Percentiles rank a stretch among this genome's conserved stretches.
Conservation (phyloP, 2,113 vertebrate genomes). For the Miniopterus natalensis region DNA sequence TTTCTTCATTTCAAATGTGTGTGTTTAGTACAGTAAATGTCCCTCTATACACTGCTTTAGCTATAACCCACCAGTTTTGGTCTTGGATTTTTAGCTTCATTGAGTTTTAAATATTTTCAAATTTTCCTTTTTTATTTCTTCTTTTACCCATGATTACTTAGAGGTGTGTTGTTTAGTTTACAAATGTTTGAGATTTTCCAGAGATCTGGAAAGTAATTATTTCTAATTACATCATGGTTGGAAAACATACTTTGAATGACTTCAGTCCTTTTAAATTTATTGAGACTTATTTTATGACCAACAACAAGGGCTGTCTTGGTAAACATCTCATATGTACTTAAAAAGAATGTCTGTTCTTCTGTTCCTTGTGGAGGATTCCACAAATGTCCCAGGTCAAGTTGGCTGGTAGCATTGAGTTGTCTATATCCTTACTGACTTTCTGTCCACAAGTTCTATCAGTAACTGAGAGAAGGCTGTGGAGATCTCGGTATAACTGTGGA, state of each 20-base stretch:
- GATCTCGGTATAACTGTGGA: background rate
- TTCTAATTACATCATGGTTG: background rate
- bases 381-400: background rate
- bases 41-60: background rate
- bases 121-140: slow-evolving; percentile 13
- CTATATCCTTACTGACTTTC: background rate
- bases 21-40: background rate
- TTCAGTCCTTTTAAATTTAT: background rate
- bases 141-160: background rate
- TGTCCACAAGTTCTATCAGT: background rate
- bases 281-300: background rate
- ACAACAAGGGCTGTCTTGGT: background rate
- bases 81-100: background rate
- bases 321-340: background rate
- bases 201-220: background rate
- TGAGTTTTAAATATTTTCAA: slow-evolving; percentile 24
- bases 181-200: background rate
- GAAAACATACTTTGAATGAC: background rate
- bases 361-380: background rate
- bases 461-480: background rate
- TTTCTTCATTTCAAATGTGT: background rate
- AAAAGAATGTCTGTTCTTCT: background rate
- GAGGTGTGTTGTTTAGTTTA: background rate
- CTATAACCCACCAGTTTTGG: background rate
- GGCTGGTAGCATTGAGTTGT: background rate